Evolutionary conservation across 2,888 invertebrate species (phyloP).

Genomic region (Nomada hirtipes): DNA sequence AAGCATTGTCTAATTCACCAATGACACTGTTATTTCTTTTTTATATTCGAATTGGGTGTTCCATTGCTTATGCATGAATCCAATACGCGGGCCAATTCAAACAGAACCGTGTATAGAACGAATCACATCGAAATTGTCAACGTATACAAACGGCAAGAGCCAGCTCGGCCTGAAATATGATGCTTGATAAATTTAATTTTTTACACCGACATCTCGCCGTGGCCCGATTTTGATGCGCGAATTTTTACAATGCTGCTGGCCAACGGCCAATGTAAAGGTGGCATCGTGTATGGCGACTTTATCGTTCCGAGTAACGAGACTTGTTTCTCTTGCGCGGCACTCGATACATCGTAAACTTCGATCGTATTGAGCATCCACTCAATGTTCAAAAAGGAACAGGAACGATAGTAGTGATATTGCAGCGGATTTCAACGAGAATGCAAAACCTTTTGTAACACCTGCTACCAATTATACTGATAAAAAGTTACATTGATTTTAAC

Average conservation of each 20-base stretch:
- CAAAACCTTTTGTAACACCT: not conserved
- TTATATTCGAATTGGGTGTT: slow-evolving; percentile 19
- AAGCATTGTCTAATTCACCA: slow-evolving; percentile 12
- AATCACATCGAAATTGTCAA: slow-evolving; percentile 29
- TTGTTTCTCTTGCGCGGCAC: slow-evolving; percentile 28
- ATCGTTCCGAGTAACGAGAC: slow-evolving; percentile 46
- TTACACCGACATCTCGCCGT: not conserved
- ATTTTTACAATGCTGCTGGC: slow-evolving; percentile 31
- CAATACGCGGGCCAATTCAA: slow-evolving; percentile 29
- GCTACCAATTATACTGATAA: slow-evolving; percentile 15
- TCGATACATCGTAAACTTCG: slow-evolving; percentile 43
- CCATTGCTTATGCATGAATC: slow-evolving; percentile 38
- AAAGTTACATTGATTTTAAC: no score
- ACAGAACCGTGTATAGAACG: slow-evolving; percentile 29
- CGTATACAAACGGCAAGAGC: not conserved
- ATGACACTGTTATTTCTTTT: not conserved
- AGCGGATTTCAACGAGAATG: not conserved
- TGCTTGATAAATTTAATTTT: slow-evolving; percentile 42
- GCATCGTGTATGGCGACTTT: slow-evolving; percentile 25
- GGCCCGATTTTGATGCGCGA: not conserved
- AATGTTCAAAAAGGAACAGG: slow-evolving; percentile 11
- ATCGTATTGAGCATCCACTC: slow-evolving; percentile 3
- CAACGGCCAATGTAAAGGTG: slow-evolving; percentile 21
- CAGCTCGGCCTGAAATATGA: slow-evolving; percentile 6
- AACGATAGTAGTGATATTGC: not conserved